A percentile compares a stretch with the other conserved stretches of the same genome.
phyloP scores from a whole-genome alignment of 2,113 vertebrate genomes.

The Agelaius phoeniceus region DNA sequence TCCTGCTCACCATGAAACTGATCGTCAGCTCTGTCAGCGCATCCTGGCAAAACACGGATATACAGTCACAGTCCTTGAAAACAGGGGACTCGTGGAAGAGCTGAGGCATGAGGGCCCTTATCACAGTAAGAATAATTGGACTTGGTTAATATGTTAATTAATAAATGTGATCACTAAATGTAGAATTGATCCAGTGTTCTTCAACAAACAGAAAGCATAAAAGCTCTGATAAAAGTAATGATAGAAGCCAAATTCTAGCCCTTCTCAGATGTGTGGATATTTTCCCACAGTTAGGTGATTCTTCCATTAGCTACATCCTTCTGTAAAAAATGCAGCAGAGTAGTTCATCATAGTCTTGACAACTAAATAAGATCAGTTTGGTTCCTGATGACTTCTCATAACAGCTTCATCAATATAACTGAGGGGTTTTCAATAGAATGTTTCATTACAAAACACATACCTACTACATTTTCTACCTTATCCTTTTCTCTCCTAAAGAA shows the following conservation, averaged over 20 bases:
- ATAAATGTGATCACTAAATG: not conserved
- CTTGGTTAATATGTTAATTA: not conserved
- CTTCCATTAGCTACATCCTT: not conserved
- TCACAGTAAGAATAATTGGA: constrained; percentile 62
- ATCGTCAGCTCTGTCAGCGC: constrained; percentile 78
- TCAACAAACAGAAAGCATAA: not conserved
- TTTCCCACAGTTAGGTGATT: not conserved
- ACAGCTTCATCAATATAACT: not conserved
- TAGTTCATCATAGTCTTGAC: not conserved
- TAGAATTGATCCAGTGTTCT: not conserved
- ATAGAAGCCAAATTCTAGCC: not conserved
- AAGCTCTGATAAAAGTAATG: not conserved
- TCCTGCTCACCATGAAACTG: constrained; percentile 47
- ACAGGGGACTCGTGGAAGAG: constrained; percentile 53
- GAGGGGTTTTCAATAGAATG: not conserved
- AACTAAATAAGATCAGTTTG: not conserved
- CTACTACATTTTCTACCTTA: not conserved
- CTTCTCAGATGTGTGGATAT: not conserved
- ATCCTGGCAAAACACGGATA: constrained; percentile 81
- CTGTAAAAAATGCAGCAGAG: not conserved
- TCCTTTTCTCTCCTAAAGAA: not conserved
- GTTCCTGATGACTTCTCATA: not conserved
- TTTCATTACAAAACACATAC: not conserved
- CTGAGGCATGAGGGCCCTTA: constrained; percentile 15
- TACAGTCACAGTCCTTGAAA: constrained; percentile 74